These are phyloP conservation scores for Bathynomus jamesi DNA, from an alignment of 1,140 invertebrate genomes.

Conservation along the genomic window DNA sequence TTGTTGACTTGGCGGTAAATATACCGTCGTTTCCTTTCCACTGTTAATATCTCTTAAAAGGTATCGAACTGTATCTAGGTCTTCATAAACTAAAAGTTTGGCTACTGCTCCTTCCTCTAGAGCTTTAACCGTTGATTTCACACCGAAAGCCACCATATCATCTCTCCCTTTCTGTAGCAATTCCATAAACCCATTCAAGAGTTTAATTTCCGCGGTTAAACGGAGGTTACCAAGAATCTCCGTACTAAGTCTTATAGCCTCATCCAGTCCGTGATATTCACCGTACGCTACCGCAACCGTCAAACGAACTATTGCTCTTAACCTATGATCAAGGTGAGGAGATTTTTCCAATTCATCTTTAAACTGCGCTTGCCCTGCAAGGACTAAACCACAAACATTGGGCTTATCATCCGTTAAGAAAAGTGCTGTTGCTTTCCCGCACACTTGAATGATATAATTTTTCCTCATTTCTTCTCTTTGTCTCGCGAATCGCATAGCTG, in stretches of 20 bases:
- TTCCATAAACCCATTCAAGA: conserved; percentile 7
- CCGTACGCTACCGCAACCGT: conserved; percentile 10
- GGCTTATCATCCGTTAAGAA: conserved; percentile 14
- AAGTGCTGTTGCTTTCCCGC: conserved; percentile 8
- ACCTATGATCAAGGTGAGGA: conserved; percentile 2
- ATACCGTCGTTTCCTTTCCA: neutral
- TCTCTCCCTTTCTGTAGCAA: conserved; percentile 7
- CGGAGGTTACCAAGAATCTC: conserved; percentile 2
- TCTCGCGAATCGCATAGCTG: conserved; percentile 10
- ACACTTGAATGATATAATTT: conserved; percentile 9
- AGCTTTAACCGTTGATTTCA: neutral
- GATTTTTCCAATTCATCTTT: conserved; percentile 16
- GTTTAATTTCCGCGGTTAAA: conserved; percentile 5
- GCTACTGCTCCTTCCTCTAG: conserved; percentile 12
- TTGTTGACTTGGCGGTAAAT: neutral
- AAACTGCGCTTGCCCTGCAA: conserved; percentile 15
- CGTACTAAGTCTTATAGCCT: conserved; percentile 5
- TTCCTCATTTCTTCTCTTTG: conserved; percentile 4
- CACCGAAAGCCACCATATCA: conserved; percentile 7
- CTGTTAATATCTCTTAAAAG: neutral
- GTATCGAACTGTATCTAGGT: neutral
- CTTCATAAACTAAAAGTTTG: conserved; percentile 7
- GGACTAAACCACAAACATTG: neutral
- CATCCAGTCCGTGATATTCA: conserved; percentile 5
- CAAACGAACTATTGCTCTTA: conserved; percentile 4